Evolutionary conservation across 2,797 vertebrate genomes (phyloP).

Genomic region (Leptodactylus fallax): DNA sequence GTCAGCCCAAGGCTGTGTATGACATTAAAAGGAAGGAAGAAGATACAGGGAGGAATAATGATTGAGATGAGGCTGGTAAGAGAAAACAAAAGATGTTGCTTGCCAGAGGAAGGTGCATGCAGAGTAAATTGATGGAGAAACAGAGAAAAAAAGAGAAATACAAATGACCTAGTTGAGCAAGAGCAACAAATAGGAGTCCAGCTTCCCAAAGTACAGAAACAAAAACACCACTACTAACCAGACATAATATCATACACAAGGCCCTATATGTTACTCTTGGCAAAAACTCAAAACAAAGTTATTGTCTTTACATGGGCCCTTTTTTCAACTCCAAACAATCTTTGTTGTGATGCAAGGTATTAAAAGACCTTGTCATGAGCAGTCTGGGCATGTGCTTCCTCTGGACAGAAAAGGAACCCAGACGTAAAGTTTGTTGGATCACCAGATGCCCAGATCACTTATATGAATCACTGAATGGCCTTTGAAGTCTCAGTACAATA

Average conservation of each 20-base stretch:
- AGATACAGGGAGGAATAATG: conserved; percentile 40
- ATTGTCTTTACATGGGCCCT: too few relatives aligned
- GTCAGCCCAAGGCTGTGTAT: conserved; percentile 54
- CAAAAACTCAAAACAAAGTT: too few relatives aligned
- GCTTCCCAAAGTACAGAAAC: too few relatives aligned
- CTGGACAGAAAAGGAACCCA: too few relatives aligned
- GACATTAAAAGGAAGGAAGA: conserved; percentile 51
- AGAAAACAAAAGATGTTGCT: conserved; percentile 12
- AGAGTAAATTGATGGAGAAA: conserved; percentile 28
- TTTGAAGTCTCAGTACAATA: not conserved
- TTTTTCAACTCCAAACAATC: too few relatives aligned
- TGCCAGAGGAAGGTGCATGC: not conserved
- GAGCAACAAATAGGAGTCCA: not conserved
- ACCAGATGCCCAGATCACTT: not conserved
- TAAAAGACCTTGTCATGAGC: too few relatives aligned
- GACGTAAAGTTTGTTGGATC: not conserved
- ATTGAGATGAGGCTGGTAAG: conserved; percentile 18
- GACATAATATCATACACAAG: too few relatives aligned
- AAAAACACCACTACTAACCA: not conserved
- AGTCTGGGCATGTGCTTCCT: too few relatives aligned
- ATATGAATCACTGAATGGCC: not conserved
- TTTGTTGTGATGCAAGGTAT: too few relatives aligned
- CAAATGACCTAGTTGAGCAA: not conserved
- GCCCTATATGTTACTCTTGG: too few relatives aligned
- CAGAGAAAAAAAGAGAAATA: not conserved